phyloP scores from a whole-genome alignment of 2,888 invertebrate genomes.

The Apodemia duryi region DNA sequence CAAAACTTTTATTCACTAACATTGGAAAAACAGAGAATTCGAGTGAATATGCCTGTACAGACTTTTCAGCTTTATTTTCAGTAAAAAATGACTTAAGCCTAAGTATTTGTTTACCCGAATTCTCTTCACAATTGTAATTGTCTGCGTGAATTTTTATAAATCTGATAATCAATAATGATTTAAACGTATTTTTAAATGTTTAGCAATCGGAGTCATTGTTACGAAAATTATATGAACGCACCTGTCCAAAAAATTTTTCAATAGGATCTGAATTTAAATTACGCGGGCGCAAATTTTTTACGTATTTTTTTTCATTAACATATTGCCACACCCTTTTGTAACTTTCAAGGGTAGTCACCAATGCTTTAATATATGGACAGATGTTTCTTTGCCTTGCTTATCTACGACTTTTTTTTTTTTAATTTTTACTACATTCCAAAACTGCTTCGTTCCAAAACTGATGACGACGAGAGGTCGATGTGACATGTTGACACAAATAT shows the following conservation, averaged over 20 bases:
- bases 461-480: conserved; percentile 16
- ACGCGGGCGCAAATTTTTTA: conserved; percentile 23
- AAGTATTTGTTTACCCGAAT: conserved; percentile 23
- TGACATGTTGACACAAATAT: conserved; percentile 20
- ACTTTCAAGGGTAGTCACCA: conserved; percentile 27
- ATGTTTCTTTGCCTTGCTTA: conserved; percentile 19
- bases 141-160: conserved; percentile 30
- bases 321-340: conserved; percentile 22
- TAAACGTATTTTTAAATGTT: conserved; percentile 33
- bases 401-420: conserved; percentile 21
- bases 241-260: conserved; percentile 35
- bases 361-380: conserved; percentile 28
- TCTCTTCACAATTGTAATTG: conserved; percentile 32
- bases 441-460: conserved; percentile 24
- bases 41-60: conserved; percentile 19
- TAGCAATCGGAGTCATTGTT: conserved; percentile 34
- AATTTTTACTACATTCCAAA: background rate
- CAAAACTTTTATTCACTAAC: background rate
- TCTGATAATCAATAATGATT: conserved; percentile 32
- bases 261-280: conserved; percentile 26
- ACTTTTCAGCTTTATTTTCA: background rate
- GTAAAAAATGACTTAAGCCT: conserved; percentile 3
- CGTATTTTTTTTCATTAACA: conserved; percentile 13
- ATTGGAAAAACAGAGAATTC: conserved; percentile 7
- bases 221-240: conserved; percentile 35